Base-by-base conservation (phyloP, 2,113 vertebrate genomes). In the Ploceus nigricollis region DNA sequence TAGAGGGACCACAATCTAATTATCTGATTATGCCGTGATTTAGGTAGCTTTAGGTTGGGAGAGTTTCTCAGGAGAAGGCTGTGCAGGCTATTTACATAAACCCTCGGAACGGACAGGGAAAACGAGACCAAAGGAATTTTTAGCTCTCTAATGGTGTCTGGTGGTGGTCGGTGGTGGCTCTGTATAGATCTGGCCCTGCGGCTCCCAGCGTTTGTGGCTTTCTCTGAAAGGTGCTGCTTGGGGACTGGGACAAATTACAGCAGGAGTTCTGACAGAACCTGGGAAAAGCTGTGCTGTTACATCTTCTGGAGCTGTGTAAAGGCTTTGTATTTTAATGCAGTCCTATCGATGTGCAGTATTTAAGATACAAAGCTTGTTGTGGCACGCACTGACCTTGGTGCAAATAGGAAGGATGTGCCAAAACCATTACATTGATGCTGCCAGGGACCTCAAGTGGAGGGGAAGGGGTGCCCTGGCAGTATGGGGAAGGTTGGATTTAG, bases 31-130 rank as follows among this genome's bases (percentile, higher is more conserved):
- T 77, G 11, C 60, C 3, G 24, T 64, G 60, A n/a, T 71, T 82
- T 58, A 84, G 72, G 69, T 71, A 20, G 50, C 42, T 58, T 66
- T 80, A 80, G 77, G 54, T 37, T 82, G 28, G 42, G 88, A 61
- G 87, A 82, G 85, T 77, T 91, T 91, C 93, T 96, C 82, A 90
- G 87, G 87, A 91, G 94, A 78, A 92, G 80, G 28, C 47, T 72
- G 54, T 79, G n/a, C 4, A 30, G 63, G 22, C 28, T 75, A 31
- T 94, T 92, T 94, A 25, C 90, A 51, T 91, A 63, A 91, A 94
- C 13, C 80, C 66, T 83, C 22, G 0, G 1, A 65, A 31, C 0
- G 11, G 54, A 21, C 56, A 39, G 47, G 80, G 64, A 73, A 40
- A 30, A 57, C 2, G 17, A 96, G 93, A 65, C 54, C 39, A 33